Evolutionary conservation across 2,113 vertebrate species (phyloP), one percentile per base, ranked within the genome.

Genomic region (Lagopus muta): DNA sequence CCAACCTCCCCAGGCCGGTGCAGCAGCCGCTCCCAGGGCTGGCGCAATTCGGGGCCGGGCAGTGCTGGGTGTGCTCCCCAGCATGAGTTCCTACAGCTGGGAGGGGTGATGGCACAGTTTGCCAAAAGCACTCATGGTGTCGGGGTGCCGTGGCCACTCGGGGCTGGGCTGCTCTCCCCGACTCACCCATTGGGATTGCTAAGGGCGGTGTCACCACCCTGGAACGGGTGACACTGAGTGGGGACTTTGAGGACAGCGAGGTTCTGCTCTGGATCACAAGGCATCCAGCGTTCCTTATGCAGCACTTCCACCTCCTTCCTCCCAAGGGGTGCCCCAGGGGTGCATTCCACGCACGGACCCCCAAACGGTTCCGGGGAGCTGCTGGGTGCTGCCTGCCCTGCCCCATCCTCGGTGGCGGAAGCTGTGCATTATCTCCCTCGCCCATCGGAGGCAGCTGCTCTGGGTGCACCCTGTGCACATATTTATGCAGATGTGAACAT

Each of bases 381-480:
- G 52, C 27, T 8, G 52, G 27, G 15, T 28, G 52, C 52, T 54
- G 52, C 52, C 52, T 54, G 86, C 43, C 42, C 77, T 60, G 71
- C 80, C 30, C 64, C 13, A 81, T 79, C 88, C 27, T 13, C 16
- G 20, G 83, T 45, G 91, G 91, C 16, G 89, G 94, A 94, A 96
- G 70, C 42, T 0, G 57, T n/a, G 61, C 70, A 86, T 93, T 95
- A 94, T 89, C 94, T 88, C 80, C 95, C 91, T 74, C 86, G 3
- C 91, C 83, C 95, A 86, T 81, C 73, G 4, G 64, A 88, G 86
- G 94, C 95, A 94, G 91, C 93, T 95, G 93, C 91, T 94, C 70
- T 27, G 94, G 91, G 70, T 65, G 47, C 9, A 5, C 87, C 90
- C 81, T 28, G 55, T 62, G 81, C 55, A 73, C 77, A 21, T 93